These are phyloP conservation scores for Zaprionus ghesquierei DNA, from an alignment of 1,140 invertebrate species.

Conservation along the genomic window DNA sequence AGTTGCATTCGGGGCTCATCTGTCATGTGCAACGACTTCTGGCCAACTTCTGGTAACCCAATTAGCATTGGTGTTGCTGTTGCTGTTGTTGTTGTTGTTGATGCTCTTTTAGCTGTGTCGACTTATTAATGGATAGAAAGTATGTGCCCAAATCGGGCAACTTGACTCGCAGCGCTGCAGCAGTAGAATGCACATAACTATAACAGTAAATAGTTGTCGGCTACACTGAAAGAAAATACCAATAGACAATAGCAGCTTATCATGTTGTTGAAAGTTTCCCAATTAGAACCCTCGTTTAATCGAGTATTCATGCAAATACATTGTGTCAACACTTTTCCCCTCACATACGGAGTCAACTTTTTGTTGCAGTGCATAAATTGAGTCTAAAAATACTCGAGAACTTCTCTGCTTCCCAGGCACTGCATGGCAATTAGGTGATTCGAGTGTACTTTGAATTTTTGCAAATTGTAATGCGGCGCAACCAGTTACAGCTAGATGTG, in stretches of 20 bases:
- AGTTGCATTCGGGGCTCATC: no score
- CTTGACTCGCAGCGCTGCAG: constrained; percentile 1
- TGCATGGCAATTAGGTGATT: no score
- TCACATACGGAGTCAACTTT: neutral
- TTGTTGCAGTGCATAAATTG: neutral
- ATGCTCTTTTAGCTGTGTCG: neutral
- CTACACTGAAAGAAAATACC: neutral
- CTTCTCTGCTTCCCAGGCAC: neutral
- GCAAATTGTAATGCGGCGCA: neutral
- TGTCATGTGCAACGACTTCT: no score
- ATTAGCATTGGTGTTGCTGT: constrained; percentile 18
- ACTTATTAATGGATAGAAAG: constrained; percentile 58
- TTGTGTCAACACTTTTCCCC: no score
- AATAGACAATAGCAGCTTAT: no score
- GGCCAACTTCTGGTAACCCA: constrained; percentile 44
- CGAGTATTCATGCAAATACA: no score
- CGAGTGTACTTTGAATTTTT: neutral
- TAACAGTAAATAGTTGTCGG: constrained; percentile 7
- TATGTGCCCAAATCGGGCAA: constrained; percentile 47
- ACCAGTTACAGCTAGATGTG: neutral
- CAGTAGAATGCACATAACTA: constrained; percentile 17
- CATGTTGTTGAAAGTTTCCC: no score
- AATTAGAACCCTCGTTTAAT: no score
- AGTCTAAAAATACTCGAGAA: neutral
- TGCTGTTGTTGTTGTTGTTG: neutral